phyloP scores from a whole-genome alignment of 1,140 invertebrate species.

The Mizuhopecten yessoensis region DNA sequence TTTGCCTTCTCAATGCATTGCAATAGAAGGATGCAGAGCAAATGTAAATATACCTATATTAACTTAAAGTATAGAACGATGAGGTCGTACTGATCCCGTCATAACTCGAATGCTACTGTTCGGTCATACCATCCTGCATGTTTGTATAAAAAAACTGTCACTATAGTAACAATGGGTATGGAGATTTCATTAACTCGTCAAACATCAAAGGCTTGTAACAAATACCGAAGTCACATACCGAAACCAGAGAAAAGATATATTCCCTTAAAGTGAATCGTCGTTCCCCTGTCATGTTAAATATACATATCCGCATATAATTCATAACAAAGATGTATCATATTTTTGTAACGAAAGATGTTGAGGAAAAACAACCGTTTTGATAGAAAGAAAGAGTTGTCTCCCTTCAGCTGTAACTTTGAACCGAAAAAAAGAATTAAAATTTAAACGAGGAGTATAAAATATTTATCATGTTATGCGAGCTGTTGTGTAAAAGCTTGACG shows the following conservation, averaged over 20 bases:
- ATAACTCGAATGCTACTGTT: too few species aligned
- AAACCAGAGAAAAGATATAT: neutral
- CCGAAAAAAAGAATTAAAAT: neutral
- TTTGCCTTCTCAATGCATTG: too few species aligned
- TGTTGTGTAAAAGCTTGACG: neutral
- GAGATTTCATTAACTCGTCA: neutral
- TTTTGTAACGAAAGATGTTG: too few species aligned
- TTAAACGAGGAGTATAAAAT: neutral
- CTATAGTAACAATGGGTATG: neutral
- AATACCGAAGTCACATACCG: constrained; percentile 2
- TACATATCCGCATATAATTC: neutral
- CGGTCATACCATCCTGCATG: too few species aligned
- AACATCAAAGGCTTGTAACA: neutral
- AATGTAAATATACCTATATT: too few species aligned
- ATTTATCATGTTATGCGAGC: neutral
- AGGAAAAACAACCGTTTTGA: neutral
- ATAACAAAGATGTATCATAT: neutral
- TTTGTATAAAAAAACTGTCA: neutral
- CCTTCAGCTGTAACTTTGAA: neutral
- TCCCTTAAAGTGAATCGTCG: neutral
- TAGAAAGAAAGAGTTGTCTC: neutral
- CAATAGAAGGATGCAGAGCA: too few species aligned
- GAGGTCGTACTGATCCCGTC: too few species aligned
- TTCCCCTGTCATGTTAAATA: neutral
- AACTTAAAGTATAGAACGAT: too few species aligned